phyloP scores from a whole-genome alignment of 2,113 vertebrate species.

The Erythrolamprus reginae region DNA sequence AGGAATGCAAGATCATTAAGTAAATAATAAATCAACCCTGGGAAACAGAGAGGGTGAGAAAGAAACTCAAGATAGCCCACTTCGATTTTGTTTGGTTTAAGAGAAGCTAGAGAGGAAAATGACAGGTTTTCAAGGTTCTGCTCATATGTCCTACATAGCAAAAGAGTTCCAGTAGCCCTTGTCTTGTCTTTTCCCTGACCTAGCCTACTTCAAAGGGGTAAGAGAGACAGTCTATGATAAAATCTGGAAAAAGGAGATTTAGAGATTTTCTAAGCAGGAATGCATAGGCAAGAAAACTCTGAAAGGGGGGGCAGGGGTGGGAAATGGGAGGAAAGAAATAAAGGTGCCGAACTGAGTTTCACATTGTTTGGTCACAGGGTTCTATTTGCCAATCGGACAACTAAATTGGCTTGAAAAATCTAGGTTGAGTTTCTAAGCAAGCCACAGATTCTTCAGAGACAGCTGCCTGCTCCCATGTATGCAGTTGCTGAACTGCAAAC shows the following conservation, averaged over 20 bases:
- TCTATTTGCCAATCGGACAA: neutral
- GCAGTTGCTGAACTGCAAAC: neutral
- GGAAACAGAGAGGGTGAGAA: neutral
- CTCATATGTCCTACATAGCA: neutral
- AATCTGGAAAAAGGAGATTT: neutral
- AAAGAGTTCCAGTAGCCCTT: neutral
- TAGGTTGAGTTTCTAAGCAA: neutral
- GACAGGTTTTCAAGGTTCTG: neutral
- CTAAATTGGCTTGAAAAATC: neutral
- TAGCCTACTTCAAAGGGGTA: neutral
- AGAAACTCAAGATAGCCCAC: neutral
- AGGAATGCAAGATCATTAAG: neutral
- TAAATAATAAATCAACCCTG: neutral
- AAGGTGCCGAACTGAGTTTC: neutral
- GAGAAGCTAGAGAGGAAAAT: neutral
- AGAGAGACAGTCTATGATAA: neutral
- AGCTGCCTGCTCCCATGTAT: neutral
- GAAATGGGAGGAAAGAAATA: neutral
- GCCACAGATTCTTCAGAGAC: neutral
- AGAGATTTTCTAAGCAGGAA: neutral
- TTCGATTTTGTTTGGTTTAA: neutral
- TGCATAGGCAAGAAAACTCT: neutral
- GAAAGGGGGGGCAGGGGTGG: neutral
- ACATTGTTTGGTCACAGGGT: neutral
- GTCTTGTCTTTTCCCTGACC: neutral